phyloP scores from a whole-genome alignment of 2,113 vertebrate genomes.

The Forbesichthys agassizii region DNA sequence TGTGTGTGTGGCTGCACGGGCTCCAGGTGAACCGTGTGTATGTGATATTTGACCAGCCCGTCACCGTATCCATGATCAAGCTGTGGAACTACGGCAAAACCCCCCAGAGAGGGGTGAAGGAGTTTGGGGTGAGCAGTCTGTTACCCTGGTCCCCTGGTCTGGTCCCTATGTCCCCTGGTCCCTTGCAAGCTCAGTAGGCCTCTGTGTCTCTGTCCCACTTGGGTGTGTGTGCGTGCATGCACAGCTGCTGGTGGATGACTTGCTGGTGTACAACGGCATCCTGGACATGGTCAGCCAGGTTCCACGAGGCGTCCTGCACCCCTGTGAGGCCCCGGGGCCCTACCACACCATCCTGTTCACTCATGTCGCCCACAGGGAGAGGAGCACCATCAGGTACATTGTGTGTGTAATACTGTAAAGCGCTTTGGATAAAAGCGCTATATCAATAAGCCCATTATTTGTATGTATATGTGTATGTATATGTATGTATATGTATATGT shows the following conservation, averaged over 20 bases:
- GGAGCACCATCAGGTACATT: conserved; percentile 84
- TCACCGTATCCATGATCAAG: conserved; percentile 96
- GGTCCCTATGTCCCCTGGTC: no score
- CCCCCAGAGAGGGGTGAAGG: conserved; percentile 91
- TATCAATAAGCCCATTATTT: no score
- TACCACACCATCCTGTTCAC: conserved; percentile 96
- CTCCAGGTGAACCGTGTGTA: conserved; percentile 93
- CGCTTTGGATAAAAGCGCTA: no score
- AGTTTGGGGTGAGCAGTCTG: conserved; percentile 88
- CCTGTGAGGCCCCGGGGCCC: conserved; percentile 83
- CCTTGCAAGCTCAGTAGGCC: no score
- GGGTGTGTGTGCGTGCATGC: conserved; percentile 13
- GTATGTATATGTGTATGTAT: no score
- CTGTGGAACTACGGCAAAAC: conserved; percentile 98
- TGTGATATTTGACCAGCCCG: conserved; percentile 93
- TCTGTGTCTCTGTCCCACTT: neutral
- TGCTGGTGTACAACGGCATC: conserved; percentile 94
- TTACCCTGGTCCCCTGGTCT: neutral
- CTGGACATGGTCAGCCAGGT: conserved; percentile 83
- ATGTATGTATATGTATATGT: no score
- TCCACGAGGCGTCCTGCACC: conserved; percentile 87
- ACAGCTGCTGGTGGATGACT: conserved; percentile 93
- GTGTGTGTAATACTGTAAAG: no score
- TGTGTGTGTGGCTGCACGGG: neutral
- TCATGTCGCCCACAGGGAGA: conserved; percentile 81